Base-by-base conservation (phyloP, 35 echinoderm and acorn worm species). In the Hemicentrotus pulcherrimus region DNA sequence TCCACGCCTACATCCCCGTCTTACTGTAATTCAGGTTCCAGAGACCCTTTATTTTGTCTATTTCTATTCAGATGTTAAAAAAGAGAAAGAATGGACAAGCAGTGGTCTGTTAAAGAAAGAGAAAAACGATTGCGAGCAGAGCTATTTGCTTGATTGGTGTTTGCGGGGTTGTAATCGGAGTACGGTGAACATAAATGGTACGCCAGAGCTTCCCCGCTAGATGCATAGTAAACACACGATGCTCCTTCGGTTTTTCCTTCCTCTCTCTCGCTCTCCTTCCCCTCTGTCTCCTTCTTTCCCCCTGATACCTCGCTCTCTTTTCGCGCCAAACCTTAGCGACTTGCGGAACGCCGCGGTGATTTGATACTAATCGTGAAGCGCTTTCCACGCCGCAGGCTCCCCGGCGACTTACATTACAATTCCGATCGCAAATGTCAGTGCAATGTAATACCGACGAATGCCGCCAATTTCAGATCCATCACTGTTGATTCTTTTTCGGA, bases 81-180 rank as follows among this genome's bases (percentile, higher is more conserved):
- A 13, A 32, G 88, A 35, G 88, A 35, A 9, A 90, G 32, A 45
- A 47, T 18, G 88, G 46, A 32, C 32, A 47, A 47, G 88, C 28
- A 90, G 32, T 33, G 46, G 88, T 45, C 32, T 18, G 88, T 47
- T 90, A 90, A 47, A 90, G 88, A 35, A 90, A 90, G 88, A 90
- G 46, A 90, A 90, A 93, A 93, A 93, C 91, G 58, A 93, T 93
- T 93, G 91, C 35, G 91, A 93, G 30, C 19, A 47, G 46, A 93
- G 91, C 91, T 93, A 93, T 93, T 93, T 93, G n/a, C 91, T 93
- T 93, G 91, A 93, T 93, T 93, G 91, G 32, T 93, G 91, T 93
- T 93, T 93, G 91, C 46, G 91, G 91, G 91, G 45, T 19, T 93
- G 91, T 93, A 93, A 93, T 93, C 48, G 91, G 91, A 93, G 91